phyloP scores from a whole-genome alignment of 2,888 invertebrate genomes.

The Erebia aethiops region DNA sequence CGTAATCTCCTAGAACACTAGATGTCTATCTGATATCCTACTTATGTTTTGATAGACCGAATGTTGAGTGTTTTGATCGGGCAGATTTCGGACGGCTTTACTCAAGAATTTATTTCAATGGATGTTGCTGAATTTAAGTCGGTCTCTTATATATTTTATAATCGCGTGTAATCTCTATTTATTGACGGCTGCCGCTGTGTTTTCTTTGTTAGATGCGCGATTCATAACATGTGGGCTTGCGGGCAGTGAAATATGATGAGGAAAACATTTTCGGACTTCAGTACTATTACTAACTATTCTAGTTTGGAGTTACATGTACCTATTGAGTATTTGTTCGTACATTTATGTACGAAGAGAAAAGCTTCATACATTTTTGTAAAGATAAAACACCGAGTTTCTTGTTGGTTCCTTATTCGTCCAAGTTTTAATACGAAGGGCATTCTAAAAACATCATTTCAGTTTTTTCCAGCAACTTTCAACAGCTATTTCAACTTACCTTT shows the following conservation, averaged over 20 bases:
- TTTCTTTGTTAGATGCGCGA: slow-evolving; percentile 29
- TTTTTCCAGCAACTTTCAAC: too few species aligned
- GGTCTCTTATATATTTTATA: slow-evolving; percentile 52
- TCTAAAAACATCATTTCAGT: too few species aligned
- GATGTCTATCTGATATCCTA: slow-evolving; percentile 62
- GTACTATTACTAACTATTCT: background rate
- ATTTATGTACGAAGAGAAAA: too few species aligned
- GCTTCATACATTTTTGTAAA: too few species aligned
- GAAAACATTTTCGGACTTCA: slow-evolving; percentile 14
- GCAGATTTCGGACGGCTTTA: slow-evolving; percentile 59
- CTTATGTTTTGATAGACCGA: slow-evolving; percentile 71
- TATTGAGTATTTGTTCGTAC: too few species aligned
- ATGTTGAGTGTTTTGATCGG: slow-evolving; percentile 68
- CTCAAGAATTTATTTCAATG: slow-evolving; percentile 63
- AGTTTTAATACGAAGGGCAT: too few species aligned
- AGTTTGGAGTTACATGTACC: background rate
- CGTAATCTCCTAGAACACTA: slow-evolving; percentile 45
- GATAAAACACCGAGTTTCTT: too few species aligned
- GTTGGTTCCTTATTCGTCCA: too few species aligned
- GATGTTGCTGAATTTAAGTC: slow-evolving; percentile 51
- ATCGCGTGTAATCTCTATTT: slow-evolving; percentile 57
- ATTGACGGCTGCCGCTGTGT: slow-evolving; percentile 41
- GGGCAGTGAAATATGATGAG: slow-evolving; percentile 20
- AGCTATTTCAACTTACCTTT: too few species aligned
- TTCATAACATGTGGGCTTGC: slow-evolving; percentile 21